Evolutionary conservation across 2,113 vertebrate genomes (phyloP), one percentile per base, ranked within the genome.

Genomic region (Herpetotheres cachinnans): DNA sequence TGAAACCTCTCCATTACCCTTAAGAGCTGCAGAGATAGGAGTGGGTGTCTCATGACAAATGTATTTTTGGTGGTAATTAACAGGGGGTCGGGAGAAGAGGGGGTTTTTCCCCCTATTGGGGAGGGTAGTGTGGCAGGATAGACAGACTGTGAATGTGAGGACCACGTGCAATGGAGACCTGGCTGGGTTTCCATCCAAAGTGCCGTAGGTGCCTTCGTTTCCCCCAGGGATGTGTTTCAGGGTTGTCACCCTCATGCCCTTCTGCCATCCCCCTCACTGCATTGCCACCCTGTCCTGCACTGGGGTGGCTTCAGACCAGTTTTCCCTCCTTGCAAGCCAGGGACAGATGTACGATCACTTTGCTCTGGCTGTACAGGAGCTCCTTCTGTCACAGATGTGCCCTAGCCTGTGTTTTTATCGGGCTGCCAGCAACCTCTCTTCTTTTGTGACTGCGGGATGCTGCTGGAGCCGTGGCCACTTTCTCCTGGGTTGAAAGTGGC

Each of bases 1-100:
- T 96, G 92, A 94, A 97, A 97, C 95, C 96, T 97, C 96, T 98
- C 96, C 94, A 72, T 97, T 96, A 97, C 97, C 97, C 97, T 90
- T 90, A 96, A 96, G 96, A 98, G 97, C 92, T 2, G 34, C 82
- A 82, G 74, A 91, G 93, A 97, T 95, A 91, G 93, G 63, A 49
- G 74, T 73, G 32, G 86, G 94, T 27, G 62, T 94, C 78, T 95
- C 82, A 26, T 88, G 95, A 97, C 91, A 83, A 92, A 96, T 94
- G 63, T 80, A 95, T 92, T 92, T 95, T 83, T 56, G 66, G 85
- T 69, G 79, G 87, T 73, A 95, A 90, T 95, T 95, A 94, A 42
- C 3, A 0, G 78, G 14, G 46, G 40, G 69, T 36, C 6, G 12
- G 82, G 79, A 94, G 44, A 44, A 89, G 87, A 73, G 56, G 32